Conservation (phyloP, 64 coral and sea anemone genomes). For the Pachyseris speciosa region DNA sequence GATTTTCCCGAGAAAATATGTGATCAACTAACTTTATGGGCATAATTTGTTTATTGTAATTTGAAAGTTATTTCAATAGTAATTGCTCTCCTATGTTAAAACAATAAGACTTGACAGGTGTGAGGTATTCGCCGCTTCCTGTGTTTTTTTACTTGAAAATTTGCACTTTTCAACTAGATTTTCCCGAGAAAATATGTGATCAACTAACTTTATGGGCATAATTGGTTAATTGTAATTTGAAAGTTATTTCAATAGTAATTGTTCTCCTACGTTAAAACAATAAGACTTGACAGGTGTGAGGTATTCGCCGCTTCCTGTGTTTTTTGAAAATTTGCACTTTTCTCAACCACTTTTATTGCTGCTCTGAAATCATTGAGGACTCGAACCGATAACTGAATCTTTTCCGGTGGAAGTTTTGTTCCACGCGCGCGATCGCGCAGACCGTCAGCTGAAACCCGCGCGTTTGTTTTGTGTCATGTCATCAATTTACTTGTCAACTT, state of each 20-base stretch:
- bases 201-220: background rate
- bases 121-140: background rate
- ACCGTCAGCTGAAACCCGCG: background rate
- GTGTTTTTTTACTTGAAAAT: background rate
- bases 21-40: background rate
- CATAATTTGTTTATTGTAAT: background rate
- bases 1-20: background rate
- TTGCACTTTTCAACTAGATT: background rate
- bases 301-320: background rate
- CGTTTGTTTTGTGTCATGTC: background rate
- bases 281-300: background rate
- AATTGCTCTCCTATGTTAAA: background rate
- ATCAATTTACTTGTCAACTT: constrained; percentile 36
- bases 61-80: background rate
- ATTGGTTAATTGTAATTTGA: background rate
- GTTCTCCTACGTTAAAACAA: background rate
- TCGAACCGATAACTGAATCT: background rate
- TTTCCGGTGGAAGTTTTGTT: background rate
- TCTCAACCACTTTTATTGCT: background rate
- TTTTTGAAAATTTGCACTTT: background rate
- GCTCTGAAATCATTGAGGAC: background rate
- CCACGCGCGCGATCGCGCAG: background rate
- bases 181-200: background rate
- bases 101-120: background rate
- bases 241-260: background rate